These are phyloP conservation scores for Rynchops niger DNA, from an alignment of 2,113 vertebrate species.

Conservation along the genomic window DNA sequence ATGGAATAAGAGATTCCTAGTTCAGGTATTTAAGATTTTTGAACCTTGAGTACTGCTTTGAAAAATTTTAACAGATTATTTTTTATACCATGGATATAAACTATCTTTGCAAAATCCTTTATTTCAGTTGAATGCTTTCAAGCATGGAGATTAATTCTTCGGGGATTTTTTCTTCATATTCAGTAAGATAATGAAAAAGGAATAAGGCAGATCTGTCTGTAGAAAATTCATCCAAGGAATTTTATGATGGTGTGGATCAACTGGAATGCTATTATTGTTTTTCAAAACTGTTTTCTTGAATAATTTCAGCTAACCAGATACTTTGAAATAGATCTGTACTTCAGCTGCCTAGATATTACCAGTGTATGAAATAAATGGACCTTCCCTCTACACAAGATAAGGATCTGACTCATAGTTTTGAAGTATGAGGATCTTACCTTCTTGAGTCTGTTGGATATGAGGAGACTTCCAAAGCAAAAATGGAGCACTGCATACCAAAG, in stretches of 20 bases:
- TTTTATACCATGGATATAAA: not conserved
- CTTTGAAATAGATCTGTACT: not conserved
- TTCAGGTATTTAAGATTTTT: not conserved
- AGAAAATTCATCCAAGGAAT: not conserved
- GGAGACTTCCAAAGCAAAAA: not conserved
- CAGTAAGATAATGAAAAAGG: not conserved
- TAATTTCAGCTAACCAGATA: not conserved
- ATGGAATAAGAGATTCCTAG: not conserved
- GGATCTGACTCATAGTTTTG: not conserved
- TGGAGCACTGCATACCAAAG: fast-evolving
- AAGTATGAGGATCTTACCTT: not conserved
- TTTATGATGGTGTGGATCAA: not conserved
- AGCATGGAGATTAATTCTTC: not conserved
- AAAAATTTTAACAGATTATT: not conserved
- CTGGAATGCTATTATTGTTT: not conserved
- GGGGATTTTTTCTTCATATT: not conserved
- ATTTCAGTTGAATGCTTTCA: not conserved
- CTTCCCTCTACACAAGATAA: not conserved
- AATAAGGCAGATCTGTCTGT: not conserved
- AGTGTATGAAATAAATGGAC: not conserved
- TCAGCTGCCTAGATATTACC: not conserved
- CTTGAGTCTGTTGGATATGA: not conserved
- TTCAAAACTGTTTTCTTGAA: not conserved
- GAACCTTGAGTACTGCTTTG: not conserved
- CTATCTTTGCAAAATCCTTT: not conserved